Percentiles rank a stretch among this genome's conserved stretches.
Conservation (phyloP, 2,888 invertebrate genomes). For the Andricus quercusramuli region DNA sequence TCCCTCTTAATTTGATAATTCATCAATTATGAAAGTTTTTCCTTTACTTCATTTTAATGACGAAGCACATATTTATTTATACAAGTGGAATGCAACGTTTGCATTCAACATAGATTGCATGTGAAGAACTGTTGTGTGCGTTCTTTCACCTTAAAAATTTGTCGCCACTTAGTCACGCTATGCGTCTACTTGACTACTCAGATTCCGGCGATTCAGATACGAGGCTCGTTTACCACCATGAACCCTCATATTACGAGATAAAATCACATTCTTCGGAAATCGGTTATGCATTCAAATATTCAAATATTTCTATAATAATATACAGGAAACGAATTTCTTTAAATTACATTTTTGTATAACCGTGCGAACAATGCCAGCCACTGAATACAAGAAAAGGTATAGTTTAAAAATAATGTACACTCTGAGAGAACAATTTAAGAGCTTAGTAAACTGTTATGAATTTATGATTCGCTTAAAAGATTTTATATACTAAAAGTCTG, state of each 20-base stretch:
- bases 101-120: not conserved
- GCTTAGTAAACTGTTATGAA: not conserved
- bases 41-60: too few relatives aligned
- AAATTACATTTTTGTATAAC: too few relatives aligned
- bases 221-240: not conserved
- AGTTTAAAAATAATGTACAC: not conserved
- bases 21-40: too few relatives aligned
- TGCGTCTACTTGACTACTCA: not conserved
- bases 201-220: not conserved
- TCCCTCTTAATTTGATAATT: too few relatives aligned
- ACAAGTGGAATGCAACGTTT: not conserved
- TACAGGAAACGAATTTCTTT: too few relatives aligned
- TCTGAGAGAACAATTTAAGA: not conserved
- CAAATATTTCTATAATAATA: too few relatives aligned
- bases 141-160: not conserved
- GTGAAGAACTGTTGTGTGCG: not conserved
- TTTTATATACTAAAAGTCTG: conserved; percentile 4
- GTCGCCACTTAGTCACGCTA: not conserved
- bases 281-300: conserved; percentile 2
- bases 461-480: conserved; percentile 1
- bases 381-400: not conserved
- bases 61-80: not conserved
- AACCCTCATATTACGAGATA: not conserved
- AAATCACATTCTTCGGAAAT: not conserved
- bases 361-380: not conserved